These are phyloP conservation scores for Macrotrachela quadricornifera DNA, from an alignment of 1,140 invertebrate species.

Conservation along the genomic window DNA sequence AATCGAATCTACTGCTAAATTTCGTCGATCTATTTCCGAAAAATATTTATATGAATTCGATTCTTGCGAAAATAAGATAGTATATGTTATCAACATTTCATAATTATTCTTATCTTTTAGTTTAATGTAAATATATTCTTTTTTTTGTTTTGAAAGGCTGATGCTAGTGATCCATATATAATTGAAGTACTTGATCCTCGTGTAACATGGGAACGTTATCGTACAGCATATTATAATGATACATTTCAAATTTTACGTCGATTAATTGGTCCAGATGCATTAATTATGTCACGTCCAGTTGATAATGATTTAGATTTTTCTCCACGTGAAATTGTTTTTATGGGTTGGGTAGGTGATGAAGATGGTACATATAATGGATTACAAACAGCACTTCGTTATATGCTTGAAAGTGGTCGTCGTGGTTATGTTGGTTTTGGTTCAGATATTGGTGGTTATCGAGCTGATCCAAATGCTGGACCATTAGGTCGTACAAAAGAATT, in stretches of 20 bases:
- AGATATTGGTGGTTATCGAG: conserved; percentile 2
- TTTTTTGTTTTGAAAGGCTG: neutral
- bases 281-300: neutral
- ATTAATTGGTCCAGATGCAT: neutral
- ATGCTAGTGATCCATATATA: conserved; percentile 5
- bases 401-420: conserved; percentile 2
- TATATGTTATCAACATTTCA: no score
- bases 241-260: neutral
- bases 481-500: neutral
- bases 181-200: neutral
- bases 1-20: no score
- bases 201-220: neutral
- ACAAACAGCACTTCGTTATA: neutral
- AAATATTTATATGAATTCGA: no score
- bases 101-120: no score
- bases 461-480: neutral
- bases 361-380: neutral
- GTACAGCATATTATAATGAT: neutral
- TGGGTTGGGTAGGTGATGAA: conserved; percentile 4
- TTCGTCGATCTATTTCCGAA: no score
- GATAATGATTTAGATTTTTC: neutral
- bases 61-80: no score
- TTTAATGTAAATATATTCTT: no score
- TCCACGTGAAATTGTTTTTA: conserved; percentile 2
- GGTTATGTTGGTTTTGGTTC: conserved; percentile 2